Conservation (phyloP, 2,113 vertebrate species). For the Psephotus haematonotus region DNA sequence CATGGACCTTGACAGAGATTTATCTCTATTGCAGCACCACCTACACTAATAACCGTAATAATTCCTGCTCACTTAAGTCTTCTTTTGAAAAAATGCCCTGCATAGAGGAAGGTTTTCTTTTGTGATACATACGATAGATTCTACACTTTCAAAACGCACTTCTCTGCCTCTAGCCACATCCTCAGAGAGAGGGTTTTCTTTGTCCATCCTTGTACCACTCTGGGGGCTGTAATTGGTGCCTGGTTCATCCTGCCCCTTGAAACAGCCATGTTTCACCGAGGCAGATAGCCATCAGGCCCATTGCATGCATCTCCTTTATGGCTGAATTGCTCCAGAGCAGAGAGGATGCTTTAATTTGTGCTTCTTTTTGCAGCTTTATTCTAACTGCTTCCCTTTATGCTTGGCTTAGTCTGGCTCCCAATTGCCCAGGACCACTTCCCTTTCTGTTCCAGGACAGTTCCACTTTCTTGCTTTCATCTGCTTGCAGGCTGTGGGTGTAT, state of each 20-base stretch:
- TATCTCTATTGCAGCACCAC: neutral
- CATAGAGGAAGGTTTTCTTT: neutral
- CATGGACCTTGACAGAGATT: neutral
- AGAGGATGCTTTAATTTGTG: neutral
- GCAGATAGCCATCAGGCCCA: neutral
- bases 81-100: neutral
- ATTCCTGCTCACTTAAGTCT: neutral
- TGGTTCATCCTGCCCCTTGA: neutral
- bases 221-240: neutral
- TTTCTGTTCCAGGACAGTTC: neutral
- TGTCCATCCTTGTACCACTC: neutral
- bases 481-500: neutral
- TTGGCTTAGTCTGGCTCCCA: neutral
- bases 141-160: neutral
- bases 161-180: neutral
- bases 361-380: neutral
- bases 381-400: neutral
- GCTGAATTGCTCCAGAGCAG: neutral
- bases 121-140: accelerated
- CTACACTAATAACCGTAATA: neutral
- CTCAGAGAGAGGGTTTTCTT: neutral
- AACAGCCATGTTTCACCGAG: neutral
- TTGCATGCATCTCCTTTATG: neutral
- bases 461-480: neutral
- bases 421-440: neutral